Conservation (phyloP, 2,797 vertebrate genomes). For the Gobionotothen gibberifrons region DNA sequence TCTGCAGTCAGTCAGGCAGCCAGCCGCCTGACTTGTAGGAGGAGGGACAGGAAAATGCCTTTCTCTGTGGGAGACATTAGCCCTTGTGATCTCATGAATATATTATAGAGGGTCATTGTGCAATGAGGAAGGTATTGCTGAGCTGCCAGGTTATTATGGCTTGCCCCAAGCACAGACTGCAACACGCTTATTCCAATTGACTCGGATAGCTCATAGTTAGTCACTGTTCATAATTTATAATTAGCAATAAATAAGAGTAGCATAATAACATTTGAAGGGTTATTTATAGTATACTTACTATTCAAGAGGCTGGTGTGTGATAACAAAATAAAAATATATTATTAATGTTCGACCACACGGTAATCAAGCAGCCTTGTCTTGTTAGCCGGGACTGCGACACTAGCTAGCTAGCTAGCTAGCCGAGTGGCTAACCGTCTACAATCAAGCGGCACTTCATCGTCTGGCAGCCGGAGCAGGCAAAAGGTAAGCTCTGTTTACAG, state of each 20-base stretch:
- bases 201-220: neutral
- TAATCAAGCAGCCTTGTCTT: slow-evolving; percentile 50
- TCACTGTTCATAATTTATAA: neutral
- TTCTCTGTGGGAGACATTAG: slow-evolving; percentile 80
- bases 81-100: slow-evolving; percentile 86
- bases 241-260: neutral
- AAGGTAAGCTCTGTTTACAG: slow-evolving; percentile 62
- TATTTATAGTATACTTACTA: neutral
- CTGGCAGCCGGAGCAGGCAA: slow-evolving; percentile 62
- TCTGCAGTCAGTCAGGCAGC: slow-evolving; percentile 61
- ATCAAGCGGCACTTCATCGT: slow-evolving; percentile 48
- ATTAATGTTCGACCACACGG: slow-evolving; percentile 36
- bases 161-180: slow-evolving; percentile 42
- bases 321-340: neutral
- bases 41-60: slow-evolving; percentile 74
- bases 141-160: slow-evolving; percentile 60
- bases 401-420: slow-evolving; percentile 51
- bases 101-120: slow-evolving; percentile 84
- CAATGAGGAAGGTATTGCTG: slow-evolving; percentile 79
- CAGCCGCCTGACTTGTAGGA: slow-evolving; percentile 45
- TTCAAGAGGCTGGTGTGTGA: neutral
- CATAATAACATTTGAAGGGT: neutral
- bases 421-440: slow-evolving; percentile 39
- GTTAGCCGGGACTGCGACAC: slow-evolving; percentile 70
- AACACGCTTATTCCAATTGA: slow-evolving; percentile 17